Evolutionary conservation across 1,140 invertebrate genomes (phyloP).

Genomic region (Cephus cinctus): DNA sequence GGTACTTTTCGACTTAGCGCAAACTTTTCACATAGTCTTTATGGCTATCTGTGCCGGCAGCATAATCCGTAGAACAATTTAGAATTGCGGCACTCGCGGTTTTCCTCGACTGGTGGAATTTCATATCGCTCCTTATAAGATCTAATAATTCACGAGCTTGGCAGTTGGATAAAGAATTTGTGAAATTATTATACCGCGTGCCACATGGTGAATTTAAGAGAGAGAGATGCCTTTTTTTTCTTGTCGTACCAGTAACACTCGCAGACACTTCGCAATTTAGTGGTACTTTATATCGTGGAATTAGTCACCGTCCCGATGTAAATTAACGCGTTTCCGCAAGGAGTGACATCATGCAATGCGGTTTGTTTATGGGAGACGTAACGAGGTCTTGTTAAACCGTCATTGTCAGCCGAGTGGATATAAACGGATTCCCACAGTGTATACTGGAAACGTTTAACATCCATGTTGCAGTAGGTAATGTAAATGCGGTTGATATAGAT

Average conservation of each 20-base stretch:
- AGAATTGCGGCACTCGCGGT: too few species aligned
- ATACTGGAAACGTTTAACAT: too few species aligned
- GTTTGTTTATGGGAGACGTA: conserved; percentile 28
- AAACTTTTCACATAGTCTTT: too few species aligned
- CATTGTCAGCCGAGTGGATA: conserved; percentile 15
- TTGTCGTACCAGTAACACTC: too few species aligned
- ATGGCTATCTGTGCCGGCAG: too few species aligned
- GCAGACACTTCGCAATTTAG: background rate
- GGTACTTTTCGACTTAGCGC: too few species aligned
- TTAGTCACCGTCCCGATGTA: conserved; percentile 15
- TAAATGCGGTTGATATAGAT: too few species aligned
- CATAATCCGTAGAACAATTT: too few species aligned
- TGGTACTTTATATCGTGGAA: background rate
- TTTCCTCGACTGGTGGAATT: too few species aligned
- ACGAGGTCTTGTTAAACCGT: conserved; percentile 33
- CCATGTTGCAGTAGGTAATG: too few species aligned
- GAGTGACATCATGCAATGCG: conserved; percentile 41
- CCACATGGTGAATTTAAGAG: background rate
- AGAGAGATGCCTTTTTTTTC: conserved; percentile 4
- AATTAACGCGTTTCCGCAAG: conserved; percentile 51
- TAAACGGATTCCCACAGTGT: conserved; percentile 26
- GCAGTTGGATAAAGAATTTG: too few species aligned
- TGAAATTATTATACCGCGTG: conserved; percentile 29
- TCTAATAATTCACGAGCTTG: background rate
- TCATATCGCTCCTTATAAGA: background rate